Percentiles rank a stretch among this genome's conserved stretches.
Evolutionary conservation across 2,113 vertebrate species (phyloP).

Genomic region (Bagarius yarrelli): DNA sequence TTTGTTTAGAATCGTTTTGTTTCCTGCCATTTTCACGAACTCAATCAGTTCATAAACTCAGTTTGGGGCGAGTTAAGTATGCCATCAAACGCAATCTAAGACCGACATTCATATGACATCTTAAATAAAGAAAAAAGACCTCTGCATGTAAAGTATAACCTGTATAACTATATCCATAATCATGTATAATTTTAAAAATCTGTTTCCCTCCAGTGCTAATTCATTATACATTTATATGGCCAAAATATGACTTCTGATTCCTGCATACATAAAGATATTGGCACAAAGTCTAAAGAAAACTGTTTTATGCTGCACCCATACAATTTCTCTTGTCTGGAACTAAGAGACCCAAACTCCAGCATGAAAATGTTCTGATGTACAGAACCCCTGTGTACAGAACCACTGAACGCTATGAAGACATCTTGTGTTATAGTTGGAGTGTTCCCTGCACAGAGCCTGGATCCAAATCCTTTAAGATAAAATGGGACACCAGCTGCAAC

Average conservation of each 20-base stretch:
- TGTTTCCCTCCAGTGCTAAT: neutral
- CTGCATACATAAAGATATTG: neutral
- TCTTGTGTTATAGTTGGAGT: neutral
- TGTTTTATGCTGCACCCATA: too few relatives aligned
- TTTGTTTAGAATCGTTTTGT: constrained; percentile 69
- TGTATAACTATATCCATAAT: neutral
- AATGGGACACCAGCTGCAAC: neutral
- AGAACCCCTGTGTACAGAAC: too few relatives aligned
- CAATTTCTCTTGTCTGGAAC: too few relatives aligned
- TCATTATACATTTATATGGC: neutral
- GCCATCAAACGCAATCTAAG: too few relatives aligned
- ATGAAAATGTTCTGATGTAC: too few relatives aligned
- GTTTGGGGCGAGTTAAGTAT: too few relatives aligned
- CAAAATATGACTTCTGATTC: neutral
- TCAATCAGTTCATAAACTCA: constrained; percentile 62
- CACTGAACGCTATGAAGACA: neutral
- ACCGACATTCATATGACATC: too few relatives aligned
- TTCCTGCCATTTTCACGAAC: constrained; percentile 68
- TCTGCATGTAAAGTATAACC: too few relatives aligned
- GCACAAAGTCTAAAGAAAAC: neutral
- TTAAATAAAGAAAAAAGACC: too few relatives aligned
- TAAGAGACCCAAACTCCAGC: too few relatives aligned
- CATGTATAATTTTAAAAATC: neutral
- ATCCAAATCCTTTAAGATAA: neutral
- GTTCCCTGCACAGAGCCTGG: neutral